phyloP scores from a whole-genome alignment of 2,888 invertebrate species.

The Caenorhabditis sp. region DNA sequence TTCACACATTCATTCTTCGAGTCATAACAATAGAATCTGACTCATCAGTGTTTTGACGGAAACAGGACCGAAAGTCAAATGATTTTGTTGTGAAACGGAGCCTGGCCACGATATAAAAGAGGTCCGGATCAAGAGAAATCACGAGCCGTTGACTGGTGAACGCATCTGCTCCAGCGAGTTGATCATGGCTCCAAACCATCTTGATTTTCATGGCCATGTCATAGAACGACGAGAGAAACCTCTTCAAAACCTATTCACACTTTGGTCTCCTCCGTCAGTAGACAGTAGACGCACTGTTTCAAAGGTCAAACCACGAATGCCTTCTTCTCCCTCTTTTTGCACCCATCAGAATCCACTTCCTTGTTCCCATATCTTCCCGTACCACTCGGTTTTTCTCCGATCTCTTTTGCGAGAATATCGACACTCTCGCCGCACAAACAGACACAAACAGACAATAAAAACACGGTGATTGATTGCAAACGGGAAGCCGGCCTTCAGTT shows the following conservation, averaged over 20 bases:
- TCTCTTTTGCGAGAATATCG: neutral
- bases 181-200: too few relatives aligned
- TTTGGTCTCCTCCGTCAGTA: slow-evolving; percentile 20
- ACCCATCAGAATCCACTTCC: too few relatives aligned
- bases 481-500: slow-evolving; percentile 21
- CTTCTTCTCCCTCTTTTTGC: too few relatives aligned
- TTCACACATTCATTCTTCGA: too few relatives aligned
- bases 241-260: slow-evolving; percentile 1
- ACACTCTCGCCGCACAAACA: neutral
- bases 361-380: neutral
- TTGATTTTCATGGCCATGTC: too few relatives aligned
- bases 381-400: slow-evolving; percentile 1
- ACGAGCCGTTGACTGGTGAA: too few relatives aligned
- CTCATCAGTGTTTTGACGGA: slow-evolving; percentile 26
- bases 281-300: too few relatives aligned
- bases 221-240: too few relatives aligned
- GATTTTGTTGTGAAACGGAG: neutral
- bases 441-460: slow-evolving; percentile 48
- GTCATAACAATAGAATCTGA: too few relatives aligned
- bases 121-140: neutral
- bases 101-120: neutral
- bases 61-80: slow-evolving; percentile 13
- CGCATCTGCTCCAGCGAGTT: too few relatives aligned
- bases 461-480: slow-evolving; percentile 42
- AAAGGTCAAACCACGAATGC: too few relatives aligned